phyloP scores from a whole-genome alignment of 2,888 invertebrate species.

The Lampropteryx suffumata region DNA sequence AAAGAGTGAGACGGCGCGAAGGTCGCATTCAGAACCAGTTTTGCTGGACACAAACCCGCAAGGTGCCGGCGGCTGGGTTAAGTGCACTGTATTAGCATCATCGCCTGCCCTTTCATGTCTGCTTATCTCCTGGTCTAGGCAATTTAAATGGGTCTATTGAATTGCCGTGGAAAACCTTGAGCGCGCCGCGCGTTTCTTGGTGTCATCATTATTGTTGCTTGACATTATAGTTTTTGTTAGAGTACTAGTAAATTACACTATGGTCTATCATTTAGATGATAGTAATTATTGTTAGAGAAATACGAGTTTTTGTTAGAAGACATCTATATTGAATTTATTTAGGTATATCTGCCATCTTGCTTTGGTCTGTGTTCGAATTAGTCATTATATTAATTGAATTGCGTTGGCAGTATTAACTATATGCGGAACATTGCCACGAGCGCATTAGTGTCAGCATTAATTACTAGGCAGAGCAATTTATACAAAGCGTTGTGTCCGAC shows the following conservation, averaged over 20 bases:
- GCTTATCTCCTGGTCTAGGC: conserved; percentile 72
- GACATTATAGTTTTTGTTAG: conserved; percentile 32
- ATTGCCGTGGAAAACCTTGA: conserved; percentile 48
- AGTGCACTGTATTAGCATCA: conserved; percentile 78
- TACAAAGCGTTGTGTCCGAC: conserved; percentile 25
- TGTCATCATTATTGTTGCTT: conserved; percentile 29
- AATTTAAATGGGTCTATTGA: conserved; percentile 74
- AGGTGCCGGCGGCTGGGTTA: conserved; percentile 78
- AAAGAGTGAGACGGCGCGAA: conserved; percentile 67
- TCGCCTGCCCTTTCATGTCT: conserved; percentile 77
- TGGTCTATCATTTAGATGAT: conserved; percentile 10
- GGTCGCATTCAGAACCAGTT: conserved; percentile 76
- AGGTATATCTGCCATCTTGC: conserved; percentile 8
- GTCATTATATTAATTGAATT: conserved; percentile 33
- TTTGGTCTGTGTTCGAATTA: conserved; percentile 17
- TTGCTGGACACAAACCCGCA: conserved; percentile 60
- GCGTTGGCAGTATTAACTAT: conserved; percentile 24
- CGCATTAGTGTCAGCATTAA: conserved; percentile 34
- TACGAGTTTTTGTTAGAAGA: not conserved
- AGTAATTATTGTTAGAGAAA: conserved; percentile 6
- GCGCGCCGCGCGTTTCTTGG: conserved; percentile 33
- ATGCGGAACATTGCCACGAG: conserved; percentile 20
- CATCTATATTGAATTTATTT: too few species aligned
- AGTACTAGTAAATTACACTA: conserved; percentile 12
- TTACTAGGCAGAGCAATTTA: conserved; percentile 32